A percentile compares a stretch with the other conserved stretches of the same genome.
Evolutionary conservation across 64 coral and sea anemone genomes (phyloP).

Genomic region (Porites lutea): DNA sequence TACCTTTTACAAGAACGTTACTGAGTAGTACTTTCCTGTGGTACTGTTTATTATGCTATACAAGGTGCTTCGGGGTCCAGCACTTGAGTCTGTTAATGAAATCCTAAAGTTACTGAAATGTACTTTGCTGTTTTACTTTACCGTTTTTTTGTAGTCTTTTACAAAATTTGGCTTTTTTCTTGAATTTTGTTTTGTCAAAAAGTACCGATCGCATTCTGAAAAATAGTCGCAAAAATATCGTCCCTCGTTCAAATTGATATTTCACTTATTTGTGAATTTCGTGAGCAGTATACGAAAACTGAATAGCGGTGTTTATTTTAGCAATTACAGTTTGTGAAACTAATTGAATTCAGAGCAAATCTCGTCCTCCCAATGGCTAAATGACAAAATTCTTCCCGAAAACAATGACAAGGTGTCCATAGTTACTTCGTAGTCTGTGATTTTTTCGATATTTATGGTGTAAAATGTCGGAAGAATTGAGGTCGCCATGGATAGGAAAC

Average conservation of each 20-base stretch:
- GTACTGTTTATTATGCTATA: too few species aligned
- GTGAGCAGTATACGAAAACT: background rate
- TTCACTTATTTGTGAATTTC: background rate
- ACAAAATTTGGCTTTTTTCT: background rate
- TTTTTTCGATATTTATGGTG: background rate
- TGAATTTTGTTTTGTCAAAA: background rate
- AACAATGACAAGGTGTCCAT: background rate
- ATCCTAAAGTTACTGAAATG: too few species aligned
- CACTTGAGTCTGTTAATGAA: too few species aligned
- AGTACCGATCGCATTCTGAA: background rate
- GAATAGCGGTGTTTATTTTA: background rate
- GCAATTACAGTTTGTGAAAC: background rate
- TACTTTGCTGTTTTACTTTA: too few species aligned
- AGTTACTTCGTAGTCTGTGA: background rate
- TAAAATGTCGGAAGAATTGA: background rate
- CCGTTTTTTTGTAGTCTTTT: too few species aligned
- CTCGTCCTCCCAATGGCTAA: background rate
- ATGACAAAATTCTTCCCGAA: background rate
- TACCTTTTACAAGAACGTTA: background rate
- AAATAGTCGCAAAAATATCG: background rate
- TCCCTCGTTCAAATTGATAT: background rate
- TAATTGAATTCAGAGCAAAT: background rate
- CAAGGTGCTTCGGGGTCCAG: too few species aligned
- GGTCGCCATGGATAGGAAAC: constrained; percentile 25
- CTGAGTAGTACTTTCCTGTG: background rate